Conservation (phyloP, 2,797 vertebrate genomes). For the Pangasius krempfi region DNA sequence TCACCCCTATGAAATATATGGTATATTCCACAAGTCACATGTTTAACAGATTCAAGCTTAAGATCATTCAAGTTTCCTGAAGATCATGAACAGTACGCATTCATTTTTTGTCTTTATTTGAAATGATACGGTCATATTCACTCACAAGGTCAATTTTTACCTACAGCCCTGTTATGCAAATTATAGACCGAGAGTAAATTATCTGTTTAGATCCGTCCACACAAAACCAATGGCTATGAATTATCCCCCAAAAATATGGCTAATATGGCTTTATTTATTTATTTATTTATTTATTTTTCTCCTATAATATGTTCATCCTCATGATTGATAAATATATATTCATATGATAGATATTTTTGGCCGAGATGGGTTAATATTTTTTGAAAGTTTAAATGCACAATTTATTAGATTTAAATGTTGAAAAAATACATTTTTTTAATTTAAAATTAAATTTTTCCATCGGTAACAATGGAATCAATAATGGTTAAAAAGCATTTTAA, state of each 20-base stretch:
- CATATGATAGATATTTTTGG: not conserved
- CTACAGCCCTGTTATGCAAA: not conserved
- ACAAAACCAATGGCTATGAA: not conserved
- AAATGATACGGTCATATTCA: not conserved
- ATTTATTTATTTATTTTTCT: not conserved
- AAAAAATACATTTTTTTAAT: not conserved
- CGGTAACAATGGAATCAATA: not conserved
- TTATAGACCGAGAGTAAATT: not conserved
- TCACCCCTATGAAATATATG: not conserved
- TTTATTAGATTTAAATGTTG: not conserved
- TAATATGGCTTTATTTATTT: not conserved
- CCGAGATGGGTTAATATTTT: not conserved
- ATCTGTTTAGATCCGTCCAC: not conserved
- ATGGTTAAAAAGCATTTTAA: not conserved
- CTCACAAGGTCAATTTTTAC: not conserved
- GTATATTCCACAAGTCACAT: not conserved
- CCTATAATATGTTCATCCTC: too few relatives aligned
- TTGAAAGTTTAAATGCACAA: not conserved
- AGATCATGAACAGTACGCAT: not conserved
- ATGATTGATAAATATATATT: not conserved
- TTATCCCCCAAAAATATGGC: not conserved
- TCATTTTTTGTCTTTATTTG: not conserved
- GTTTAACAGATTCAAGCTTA: not conserved
- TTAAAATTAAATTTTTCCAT: not conserved
- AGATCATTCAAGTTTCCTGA: not conserved